Conservation (phyloP, 1,140 invertebrate species). For the Ditylenchus dipsaci region DNA sequence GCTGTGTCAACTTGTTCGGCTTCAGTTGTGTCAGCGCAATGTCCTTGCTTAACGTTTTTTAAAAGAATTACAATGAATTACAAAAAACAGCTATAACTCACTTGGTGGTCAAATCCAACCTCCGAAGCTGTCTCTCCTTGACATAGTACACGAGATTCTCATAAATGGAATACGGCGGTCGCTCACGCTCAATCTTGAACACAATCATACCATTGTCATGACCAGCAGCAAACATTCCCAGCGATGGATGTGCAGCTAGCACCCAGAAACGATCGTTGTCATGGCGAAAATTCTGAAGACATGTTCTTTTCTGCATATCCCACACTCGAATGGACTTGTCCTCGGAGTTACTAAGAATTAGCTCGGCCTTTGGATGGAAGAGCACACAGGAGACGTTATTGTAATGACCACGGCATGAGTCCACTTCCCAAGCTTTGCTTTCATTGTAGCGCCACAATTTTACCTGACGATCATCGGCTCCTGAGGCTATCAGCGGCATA, state of each 20-base stretch:
- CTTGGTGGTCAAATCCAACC: conserved; percentile 79
- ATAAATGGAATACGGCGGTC: conserved; percentile 88
- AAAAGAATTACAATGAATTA: too few relatives aligned
- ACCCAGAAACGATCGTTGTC: conserved; percentile 97
- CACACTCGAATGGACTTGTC: conserved; percentile 96
- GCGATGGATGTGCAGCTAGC: conserved; percentile 74
- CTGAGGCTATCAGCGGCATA: conserved; percentile 88
- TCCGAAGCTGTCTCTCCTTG: conserved; percentile 83
- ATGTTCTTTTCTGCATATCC: conserved; percentile 97
- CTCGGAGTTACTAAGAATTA: conserved; percentile 94
- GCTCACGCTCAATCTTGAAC: conserved; percentile 83
- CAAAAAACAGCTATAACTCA: conserved; percentile 22
- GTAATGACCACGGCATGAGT: conserved; percentile 96
- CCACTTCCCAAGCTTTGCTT: conserved; percentile 95
- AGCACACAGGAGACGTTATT: conserved; percentile 97
- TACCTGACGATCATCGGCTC: conserved; percentile 91
- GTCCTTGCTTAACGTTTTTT: conserved; percentile 71
- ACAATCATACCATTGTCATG: conserved; percentile 89
- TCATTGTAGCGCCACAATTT: conserved; percentile 99
- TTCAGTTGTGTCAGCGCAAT: conserved; percentile 85
- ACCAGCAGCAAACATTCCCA: conserved; percentile 70
- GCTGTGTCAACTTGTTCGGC: conserved; percentile 64
- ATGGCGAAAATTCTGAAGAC: conserved; percentile 66
- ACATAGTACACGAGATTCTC: conserved; percentile 92
- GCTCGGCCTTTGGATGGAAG: conserved; percentile 92